Evolutionary conservation across 2,888 invertebrate genomes (phyloP).

Genomic region (Nemurella pictetii): DNA sequence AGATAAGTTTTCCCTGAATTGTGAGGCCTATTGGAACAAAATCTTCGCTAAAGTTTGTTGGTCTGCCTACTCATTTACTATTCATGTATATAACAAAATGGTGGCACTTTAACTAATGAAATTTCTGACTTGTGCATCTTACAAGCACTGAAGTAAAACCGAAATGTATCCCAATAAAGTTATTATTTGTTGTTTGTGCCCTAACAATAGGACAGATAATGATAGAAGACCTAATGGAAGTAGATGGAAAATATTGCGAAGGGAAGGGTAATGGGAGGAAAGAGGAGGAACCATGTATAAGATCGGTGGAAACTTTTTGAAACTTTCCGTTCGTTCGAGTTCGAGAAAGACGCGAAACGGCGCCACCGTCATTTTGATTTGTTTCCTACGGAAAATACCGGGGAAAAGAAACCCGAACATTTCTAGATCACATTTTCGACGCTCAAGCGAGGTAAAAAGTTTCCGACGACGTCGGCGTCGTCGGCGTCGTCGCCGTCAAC

Average conservation of each 20-base stretch:
- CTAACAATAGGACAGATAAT: conserved; percentile 40
- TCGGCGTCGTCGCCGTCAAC: neutral
- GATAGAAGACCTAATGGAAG: conserved; percentile 48
- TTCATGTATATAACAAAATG: neutral
- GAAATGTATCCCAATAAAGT: conserved; percentile 19
- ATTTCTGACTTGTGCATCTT: conserved; percentile 24
- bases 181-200: conserved; percentile 32
- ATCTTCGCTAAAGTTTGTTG: neutral
- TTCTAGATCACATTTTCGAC: conserved; percentile 30
- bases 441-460: conserved; percentile 29
- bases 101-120: conserved; percentile 23
- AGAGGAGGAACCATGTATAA: conserved; percentile 12
- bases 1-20: neutral
- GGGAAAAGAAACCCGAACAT: conserved; percentile 24
- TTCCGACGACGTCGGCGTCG: neutral
- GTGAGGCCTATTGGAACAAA: neutral
- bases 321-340: conserved; percentile 29
- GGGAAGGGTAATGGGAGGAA: neutral
- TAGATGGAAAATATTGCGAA: conserved; percentile 25
- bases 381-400: conserved; percentile 25
- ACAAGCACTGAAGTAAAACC: neutral
- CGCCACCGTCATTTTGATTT: conserved; percentile 32
- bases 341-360: conserved; percentile 27
- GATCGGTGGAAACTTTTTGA: conserved; percentile 23
- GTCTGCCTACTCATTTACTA: neutral